These are phyloP conservation scores for Hyalella azteca DNA, from an alignment of 2,888 invertebrate genomes.

Conservation along the genomic window DNA sequence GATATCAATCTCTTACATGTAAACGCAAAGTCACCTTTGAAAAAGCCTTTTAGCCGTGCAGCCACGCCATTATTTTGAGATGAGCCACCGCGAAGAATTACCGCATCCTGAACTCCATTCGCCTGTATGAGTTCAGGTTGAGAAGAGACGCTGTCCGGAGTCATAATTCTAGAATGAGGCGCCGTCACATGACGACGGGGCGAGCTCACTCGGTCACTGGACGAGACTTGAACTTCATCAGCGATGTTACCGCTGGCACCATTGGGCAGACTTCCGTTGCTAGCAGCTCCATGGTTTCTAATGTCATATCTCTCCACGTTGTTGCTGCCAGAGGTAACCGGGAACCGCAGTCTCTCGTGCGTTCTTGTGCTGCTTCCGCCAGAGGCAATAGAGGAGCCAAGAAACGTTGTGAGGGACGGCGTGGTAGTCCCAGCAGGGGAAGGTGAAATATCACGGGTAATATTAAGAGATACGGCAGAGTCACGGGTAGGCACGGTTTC, in stretches of 20 bases:
- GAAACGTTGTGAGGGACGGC: neutral
- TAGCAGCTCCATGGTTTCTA: neutral
- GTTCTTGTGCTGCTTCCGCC: neutral
- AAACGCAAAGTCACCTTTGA: neutral
- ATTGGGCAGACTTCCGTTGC: neutral
- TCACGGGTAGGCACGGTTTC: no score
- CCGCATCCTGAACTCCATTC: neutral
- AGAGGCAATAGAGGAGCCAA: neutral
- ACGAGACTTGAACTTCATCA: no score
- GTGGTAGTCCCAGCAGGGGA: neutral
- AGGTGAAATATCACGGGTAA: no score
- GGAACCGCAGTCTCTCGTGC: constrained; percentile 7
- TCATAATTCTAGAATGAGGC: neutral
- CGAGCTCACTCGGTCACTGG: no score
- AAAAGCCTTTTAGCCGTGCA: constrained; percentile 26
- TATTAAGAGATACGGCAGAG: no score
- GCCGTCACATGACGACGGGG: neutral
- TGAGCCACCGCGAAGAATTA: neutral
- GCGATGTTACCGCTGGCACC: neutral
- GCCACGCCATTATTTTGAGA: constrained; percentile 3
- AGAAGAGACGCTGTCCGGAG: neutral
- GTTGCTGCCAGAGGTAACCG: neutral
- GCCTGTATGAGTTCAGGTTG: neutral
- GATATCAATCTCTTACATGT: no score
- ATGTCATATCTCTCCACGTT: no score